Conservation (phyloP, 2,113 vertebrate species). For the Euleptes europaea region DNA sequence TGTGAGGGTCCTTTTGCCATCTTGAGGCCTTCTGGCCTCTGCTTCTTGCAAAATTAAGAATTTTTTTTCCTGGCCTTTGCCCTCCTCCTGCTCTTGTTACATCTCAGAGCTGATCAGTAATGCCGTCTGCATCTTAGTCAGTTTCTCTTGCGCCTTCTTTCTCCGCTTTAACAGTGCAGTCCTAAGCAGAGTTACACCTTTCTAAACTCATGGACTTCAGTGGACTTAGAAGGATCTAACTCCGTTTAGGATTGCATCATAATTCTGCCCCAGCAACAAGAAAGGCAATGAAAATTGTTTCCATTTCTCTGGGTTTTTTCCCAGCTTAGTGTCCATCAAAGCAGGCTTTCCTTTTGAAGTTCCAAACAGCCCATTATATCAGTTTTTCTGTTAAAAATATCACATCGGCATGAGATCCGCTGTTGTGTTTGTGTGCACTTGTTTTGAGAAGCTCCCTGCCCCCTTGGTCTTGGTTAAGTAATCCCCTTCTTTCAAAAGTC, state of each 20-base stretch:
- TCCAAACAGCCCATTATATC: conserved; percentile 53
- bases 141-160: not conserved
- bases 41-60: conserved; percentile 1
- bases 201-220: no score
- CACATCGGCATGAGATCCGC: not conserved
- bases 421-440: conserved; percentile 4
- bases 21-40: conserved; percentile 18
- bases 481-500: conserved; percentile 1
- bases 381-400: not conserved
- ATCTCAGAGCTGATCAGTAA: conserved; percentile 22
- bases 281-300: conserved; percentile 54
- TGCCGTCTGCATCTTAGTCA: conserved; percentile 44
- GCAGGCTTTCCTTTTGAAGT: conserved; percentile 30
- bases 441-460: not conserved
- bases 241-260: no score
- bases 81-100: not conserved
- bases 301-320: no score
- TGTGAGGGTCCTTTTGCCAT: not conserved
- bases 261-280: conserved; percentile 36
- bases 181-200: no score
- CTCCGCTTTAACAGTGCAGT: not conserved
- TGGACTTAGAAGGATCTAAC: no score
- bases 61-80: not conserved
- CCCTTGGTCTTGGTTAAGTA: conserved; percentile 17
- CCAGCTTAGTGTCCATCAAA: conserved; percentile 51